A percentile compares a stretch with the other conserved stretches of the same genome.
Conservation (phyloP, 2,888 invertebrate genomes). For the Parnassius mnemosyne region DNA sequence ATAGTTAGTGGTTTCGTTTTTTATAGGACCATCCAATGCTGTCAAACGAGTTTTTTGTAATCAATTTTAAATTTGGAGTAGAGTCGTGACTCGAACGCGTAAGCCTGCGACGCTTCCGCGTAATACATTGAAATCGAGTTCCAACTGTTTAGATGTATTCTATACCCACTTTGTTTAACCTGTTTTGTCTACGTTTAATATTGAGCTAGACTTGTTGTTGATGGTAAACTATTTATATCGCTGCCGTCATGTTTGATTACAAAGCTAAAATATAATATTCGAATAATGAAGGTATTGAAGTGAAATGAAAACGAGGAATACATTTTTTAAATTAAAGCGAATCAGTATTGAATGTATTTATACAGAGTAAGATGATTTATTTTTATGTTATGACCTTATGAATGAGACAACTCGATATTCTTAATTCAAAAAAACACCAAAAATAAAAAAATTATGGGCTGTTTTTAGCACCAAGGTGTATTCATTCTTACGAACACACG, state of each 20-base stretch:
- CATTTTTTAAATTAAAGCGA: too few species aligned
- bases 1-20: conserved; percentile 59
- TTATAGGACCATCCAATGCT: conserved; percentile 41
- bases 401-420: too few species aligned
- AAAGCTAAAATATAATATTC: neutral
- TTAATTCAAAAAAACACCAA: too few species aligned
- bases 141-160: conserved; percentile 6
- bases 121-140: conserved; percentile 38
- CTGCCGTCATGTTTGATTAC: too few species aligned
- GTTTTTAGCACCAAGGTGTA: too few species aligned
- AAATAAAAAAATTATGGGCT: too few species aligned
- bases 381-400: too few species aligned
- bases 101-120: conserved; percentile 59
- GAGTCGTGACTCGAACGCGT: conserved; percentile 65
- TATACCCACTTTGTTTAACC: conserved; percentile 23
- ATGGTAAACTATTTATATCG: neutral
- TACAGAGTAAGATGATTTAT: too few species aligned
- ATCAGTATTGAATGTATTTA: too few species aligned
- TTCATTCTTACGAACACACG: too few species aligned
- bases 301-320: too few species aligned
- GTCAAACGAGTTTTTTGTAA: conserved; percentile 59
- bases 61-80: conserved; percentile 73
- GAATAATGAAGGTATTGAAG: neutral
- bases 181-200: conserved; percentile 24
- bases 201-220: conserved; percentile 8